Conservation (phyloP, 2,888 invertebrate genomes). For the Vanessa cardui region DNA sequence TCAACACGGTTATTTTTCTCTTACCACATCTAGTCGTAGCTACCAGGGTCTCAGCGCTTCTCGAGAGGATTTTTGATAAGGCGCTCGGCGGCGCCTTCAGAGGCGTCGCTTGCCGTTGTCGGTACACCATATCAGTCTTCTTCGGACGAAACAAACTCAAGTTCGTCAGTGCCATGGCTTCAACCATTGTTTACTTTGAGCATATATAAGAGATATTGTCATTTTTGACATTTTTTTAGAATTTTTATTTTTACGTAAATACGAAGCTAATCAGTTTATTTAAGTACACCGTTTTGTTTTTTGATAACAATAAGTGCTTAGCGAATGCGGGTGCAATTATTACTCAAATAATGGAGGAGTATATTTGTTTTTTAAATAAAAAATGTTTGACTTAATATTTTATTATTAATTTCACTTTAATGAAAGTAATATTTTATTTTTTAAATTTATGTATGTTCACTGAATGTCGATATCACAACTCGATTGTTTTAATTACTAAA, state of each 20-base stretch:
- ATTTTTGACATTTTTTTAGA: constrained; percentile 7
- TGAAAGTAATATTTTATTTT: neutral
- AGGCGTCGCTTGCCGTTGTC: constrained; percentile 64
- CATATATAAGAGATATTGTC: neutral
- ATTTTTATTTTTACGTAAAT: neutral
- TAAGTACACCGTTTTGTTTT: constrained; percentile 17
- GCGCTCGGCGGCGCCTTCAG: constrained; percentile 71
- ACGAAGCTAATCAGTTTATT: neutral
- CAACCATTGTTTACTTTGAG: constrained; percentile 8
- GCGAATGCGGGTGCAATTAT: constrained; percentile 18
- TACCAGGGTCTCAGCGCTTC: constrained; percentile 71
- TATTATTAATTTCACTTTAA: neutral
- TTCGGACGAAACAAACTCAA: constrained; percentile 67
- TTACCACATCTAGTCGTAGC: constrained; percentile 62
- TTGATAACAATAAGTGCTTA: constrained; percentile 9
- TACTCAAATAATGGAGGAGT: neutral
- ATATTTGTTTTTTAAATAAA: neutral
- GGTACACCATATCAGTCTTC: constrained; percentile 65
- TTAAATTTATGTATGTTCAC: neutral
- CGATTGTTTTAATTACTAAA: neutral
- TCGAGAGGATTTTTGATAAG: constrained; percentile 66
- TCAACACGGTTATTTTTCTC: constrained; percentile 17
- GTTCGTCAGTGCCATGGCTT: constrained; percentile 71
- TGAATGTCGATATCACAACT: neutral
- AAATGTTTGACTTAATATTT: neutral